Percentiles rank a stretch among this genome's conserved stretches.
Conservation (phyloP, 2,113 vertebrate genomes). For the Corvus moneduloides region DNA sequence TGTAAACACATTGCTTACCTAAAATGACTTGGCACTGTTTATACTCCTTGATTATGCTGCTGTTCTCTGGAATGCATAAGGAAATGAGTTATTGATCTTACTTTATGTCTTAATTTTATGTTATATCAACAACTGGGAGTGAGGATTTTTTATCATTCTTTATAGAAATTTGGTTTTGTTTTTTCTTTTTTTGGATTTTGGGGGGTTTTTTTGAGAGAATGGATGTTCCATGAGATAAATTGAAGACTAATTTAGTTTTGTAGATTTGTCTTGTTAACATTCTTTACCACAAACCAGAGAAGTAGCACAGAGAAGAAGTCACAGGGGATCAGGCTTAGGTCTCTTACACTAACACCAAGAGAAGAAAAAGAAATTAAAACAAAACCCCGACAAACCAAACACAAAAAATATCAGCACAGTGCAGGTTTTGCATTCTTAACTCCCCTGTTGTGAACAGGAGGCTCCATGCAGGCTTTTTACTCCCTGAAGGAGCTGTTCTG, state of each 20-base stretch:
- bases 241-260: neutral
- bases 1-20: neutral
- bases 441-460: neutral
- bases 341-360: neutral
- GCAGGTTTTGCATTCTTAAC: neutral
- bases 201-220: neutral
- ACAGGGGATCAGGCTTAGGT: neutral
- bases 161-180: neutral
- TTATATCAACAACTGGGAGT: neutral
- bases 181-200: neutral
- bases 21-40: neutral
- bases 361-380: neutral
- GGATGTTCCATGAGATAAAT: neutral
- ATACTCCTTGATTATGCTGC: neutral
- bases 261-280: neutral
- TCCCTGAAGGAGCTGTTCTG: neutral
- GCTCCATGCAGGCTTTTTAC: neutral
- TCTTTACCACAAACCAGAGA: neutral
- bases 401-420: neutral
- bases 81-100: conserved; percentile 22
- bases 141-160: neutral
- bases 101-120: neutral
- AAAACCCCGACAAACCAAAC: neutral
- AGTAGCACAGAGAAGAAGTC: neutral
- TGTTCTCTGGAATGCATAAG: neutral